Evolutionary conservation across 1,140 invertebrate species (phyloP).

Genomic region (Oedothorax gibbosus): DNA sequence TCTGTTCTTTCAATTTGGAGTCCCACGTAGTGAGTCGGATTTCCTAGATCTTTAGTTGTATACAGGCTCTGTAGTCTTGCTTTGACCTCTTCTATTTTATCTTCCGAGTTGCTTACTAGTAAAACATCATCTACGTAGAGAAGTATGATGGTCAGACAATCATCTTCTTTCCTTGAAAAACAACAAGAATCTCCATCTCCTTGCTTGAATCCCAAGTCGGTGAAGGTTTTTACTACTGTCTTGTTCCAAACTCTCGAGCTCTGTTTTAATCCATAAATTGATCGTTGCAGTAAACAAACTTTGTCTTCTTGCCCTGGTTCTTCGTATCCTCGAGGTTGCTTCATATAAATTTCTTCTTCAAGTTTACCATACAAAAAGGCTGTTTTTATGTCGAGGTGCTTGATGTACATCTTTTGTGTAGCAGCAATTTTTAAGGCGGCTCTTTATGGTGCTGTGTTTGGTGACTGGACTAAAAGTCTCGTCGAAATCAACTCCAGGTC

Average conservation of each 20-base stretch:
- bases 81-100: not conserved
- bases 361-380: conserved; percentile 28
- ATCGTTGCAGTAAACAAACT: conserved; percentile 31
- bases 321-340: not conserved
- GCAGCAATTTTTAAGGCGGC: conserved; percentile 44
- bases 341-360: not conserved
- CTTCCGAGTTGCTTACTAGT: conserved; percentile 11
- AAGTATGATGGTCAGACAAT: not conserved
- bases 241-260: conserved; percentile 30
- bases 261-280: conserved; percentile 39
- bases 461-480: conserved; percentile 5
- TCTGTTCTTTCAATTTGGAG: not conserved
- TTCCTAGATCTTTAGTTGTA: not conserved
- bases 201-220: conserved; percentile 19
- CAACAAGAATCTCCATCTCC: conserved; percentile 37
- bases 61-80: not conserved
- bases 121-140: conserved; percentile 28
- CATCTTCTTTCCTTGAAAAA: conserved; percentile 19
- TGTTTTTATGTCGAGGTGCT: conserved; percentile 24
- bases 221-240: conserved; percentile 13
- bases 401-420: conserved; percentile 52
- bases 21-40: not conserved
- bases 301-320: not conserved
- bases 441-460: conserved; percentile 1
- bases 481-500: conserved; percentile 1